Evolutionary conservation across 2,888 invertebrate genomes (phyloP), one percentile per base, ranked within the genome.

Genomic region (Clunio marinus): DNA sequence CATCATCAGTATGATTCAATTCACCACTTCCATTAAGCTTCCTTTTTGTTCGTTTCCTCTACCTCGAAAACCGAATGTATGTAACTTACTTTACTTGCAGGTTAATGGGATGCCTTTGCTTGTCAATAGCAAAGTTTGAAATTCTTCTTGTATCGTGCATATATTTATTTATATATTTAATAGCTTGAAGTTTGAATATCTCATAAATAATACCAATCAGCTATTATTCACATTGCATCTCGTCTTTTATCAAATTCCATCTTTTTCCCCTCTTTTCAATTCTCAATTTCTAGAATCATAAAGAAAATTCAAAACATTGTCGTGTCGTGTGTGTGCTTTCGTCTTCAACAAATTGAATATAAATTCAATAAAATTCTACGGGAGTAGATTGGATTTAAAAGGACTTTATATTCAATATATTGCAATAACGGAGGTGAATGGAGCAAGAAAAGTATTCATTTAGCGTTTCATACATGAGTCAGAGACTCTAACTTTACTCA

Each of bases 291-390:
- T n/a, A n/a, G n/a, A n/a, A n/a, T n/a, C n/a, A n/a, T n/a, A n/a
- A n/a, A n/a, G n/a, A n/a, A n/a, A n/a, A n/a, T 41, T 10, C n/a
- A 41, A 41, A 41, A 41, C 41, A 8, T 10, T 41, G 41, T 15
- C 41, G 41, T 15, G 20, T 51, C 15, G 3, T 2, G 10, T 17
- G 51, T 17, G 51, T 17, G 51, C 51, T 51, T 51, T 51, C 22
- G 17, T 8, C 20, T 51, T 22, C 22, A 22, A 45, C 45, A 63
- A 63, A 63, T 63, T 63, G 63, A 63, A 63, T 63, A 63, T 46
- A 63, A 63, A 63, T 63, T 63, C 63, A 63, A 63, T 63, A 63
- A 51, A 32, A n/a, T 51, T n/a, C 41, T 41, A n/a, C 51, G 45
- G n/a, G 37, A 27, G 37, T 10, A 63, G n/a, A 63, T 63, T 46